Conservation (phyloP, 53 echinoderm and acorn worm species). For the Pentamera pediparva region DNA sequence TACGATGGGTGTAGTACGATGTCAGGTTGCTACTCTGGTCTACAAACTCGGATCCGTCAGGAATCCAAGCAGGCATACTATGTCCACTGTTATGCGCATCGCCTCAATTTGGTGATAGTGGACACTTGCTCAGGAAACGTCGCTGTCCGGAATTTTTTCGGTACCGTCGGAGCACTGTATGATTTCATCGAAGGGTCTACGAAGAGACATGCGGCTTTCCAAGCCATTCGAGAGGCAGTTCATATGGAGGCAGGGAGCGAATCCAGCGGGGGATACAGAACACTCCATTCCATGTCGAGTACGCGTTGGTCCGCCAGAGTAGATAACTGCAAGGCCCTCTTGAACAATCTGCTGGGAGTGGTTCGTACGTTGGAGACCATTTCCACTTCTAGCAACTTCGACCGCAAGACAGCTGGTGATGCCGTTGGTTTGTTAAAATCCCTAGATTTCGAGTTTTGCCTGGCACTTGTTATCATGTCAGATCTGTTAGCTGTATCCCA, state of each 20-base stretch:
- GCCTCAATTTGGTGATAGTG: neutral
- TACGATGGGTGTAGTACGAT: neutral
- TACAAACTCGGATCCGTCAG: neutral
- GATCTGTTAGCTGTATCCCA: neutral
- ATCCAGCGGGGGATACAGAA: neutral
- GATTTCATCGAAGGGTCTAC: neutral
- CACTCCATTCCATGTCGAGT: neutral
- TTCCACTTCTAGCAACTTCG: neutral
- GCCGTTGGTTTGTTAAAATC: constrained; percentile 9
- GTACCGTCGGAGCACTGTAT: neutral
- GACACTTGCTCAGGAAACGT: neutral
- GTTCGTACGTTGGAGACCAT: neutral
- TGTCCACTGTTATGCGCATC: neutral
- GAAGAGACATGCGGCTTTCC: neutral
- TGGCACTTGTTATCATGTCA: neutral
- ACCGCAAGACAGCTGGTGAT: constrained; percentile 8
- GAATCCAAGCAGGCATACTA: neutral
- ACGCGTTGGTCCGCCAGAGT: neutral
- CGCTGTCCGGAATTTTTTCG: neutral
- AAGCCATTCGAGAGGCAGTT: neutral
- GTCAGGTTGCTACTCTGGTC: neutral
- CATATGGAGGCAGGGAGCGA: neutral
- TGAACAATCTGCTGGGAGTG: neutral
- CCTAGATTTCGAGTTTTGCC: neutral
- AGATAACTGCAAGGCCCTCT: neutral